Evolutionary conservation across 2,797 vertebrate species (phyloP).

Genomic region (Hydrocynus forskahlii): DNA sequence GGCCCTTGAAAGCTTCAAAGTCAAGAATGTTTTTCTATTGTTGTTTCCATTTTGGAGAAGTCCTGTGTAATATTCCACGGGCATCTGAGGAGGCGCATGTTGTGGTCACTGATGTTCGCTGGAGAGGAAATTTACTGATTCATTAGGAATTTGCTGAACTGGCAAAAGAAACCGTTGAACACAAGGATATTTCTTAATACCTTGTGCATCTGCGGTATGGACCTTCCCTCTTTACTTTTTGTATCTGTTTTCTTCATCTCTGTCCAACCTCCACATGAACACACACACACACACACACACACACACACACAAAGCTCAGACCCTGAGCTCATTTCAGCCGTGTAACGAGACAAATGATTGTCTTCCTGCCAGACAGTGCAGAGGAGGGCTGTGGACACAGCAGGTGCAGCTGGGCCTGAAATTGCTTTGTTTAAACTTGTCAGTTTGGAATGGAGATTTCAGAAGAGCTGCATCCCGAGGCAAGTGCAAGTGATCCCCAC

Average conservation of each 20-base stretch:
- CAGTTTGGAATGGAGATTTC: slow-evolving; percentile 74
- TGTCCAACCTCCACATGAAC: background rate
- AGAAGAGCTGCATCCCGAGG: slow-evolving; percentile 63
- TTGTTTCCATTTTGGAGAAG: too few species aligned
- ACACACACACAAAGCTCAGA: slow-evolving; percentile 51
- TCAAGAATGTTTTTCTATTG: too few species aligned
- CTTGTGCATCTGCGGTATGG: background rate
- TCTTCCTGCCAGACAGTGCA: slow-evolving; percentile 73
- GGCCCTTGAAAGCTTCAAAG: too few species aligned
- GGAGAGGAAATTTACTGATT: background rate
- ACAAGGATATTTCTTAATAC: background rate
- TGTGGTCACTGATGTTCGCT: too few species aligned
- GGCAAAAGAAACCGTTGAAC: background rate
- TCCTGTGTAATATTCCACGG: too few species aligned
- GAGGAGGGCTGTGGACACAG: slow-evolving; percentile 65
- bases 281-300: slow-evolving; percentile 11
- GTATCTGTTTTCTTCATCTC: slow-evolving; percentile 18
- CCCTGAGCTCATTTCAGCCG: slow-evolving; percentile 70
- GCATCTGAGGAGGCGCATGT: too few species aligned
- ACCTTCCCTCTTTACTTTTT: background rate
- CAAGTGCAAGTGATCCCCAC: slow-evolving; percentile 48
- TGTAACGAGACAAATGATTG: slow-evolving; percentile 79
- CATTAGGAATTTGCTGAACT: background rate
- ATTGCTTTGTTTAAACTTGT: slow-evolving; percentile 83
- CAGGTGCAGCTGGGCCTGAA: slow-evolving; percentile 79